Base-by-base conservation (phyloP, 2,113 vertebrate genomes). In the Labrus mixtus region DNA sequence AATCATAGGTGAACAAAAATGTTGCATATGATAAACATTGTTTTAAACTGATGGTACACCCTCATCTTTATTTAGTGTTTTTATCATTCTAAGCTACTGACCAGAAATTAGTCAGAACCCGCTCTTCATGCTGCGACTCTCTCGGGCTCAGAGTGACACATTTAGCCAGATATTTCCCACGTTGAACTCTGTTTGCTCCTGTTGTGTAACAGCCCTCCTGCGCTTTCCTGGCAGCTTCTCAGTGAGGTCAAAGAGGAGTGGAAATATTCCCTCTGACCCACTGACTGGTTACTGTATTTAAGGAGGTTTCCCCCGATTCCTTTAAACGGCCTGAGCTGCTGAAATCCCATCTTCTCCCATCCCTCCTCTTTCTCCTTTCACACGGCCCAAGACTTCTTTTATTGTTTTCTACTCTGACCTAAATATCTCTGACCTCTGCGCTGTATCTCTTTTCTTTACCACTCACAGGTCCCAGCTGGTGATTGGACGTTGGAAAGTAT, bases 381-480 rank as follows among this genome's bases (percentile, higher is more conserved):
- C 19, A 6, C 57, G 3, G 29, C 39, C 10, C 45, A 46, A 48
- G 56, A 68, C 12, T 51, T 68, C 48, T 54, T 48, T 19, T 1
- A n/a, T 54, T 46, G 55, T 71, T 37, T 37, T 46, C 8, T 9
- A 0, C 50, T 0, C 16, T 50, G 53, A 65, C 25, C 4, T 19
- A 48, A 6, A 51, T 8, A 22, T 8, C 20, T 41, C 22, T 53
- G 57, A 63, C 25, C 19, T n/a, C 23, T 1, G 3, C 11, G 29
- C 29, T 54, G 20, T 36, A 4, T 53, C 16, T 61, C 20, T 39
- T 37, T 0, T 65, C 36, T 72, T 13, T 19, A 1, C 6, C 51
- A 11, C 20, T 65, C 64, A 0, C 23, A 92, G 91, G 84, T 77
- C 64, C 78, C 0, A 75, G 0, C 67, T 93, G 90, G 89, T 93